A percentile compares a stretch with the other conserved stretches of the same genome.
These are phyloP conservation scores for Artibeus jamaicensis DNA, from an alignment of 2,797 vertebrate genomes.

Conservation along the genomic window DNA sequence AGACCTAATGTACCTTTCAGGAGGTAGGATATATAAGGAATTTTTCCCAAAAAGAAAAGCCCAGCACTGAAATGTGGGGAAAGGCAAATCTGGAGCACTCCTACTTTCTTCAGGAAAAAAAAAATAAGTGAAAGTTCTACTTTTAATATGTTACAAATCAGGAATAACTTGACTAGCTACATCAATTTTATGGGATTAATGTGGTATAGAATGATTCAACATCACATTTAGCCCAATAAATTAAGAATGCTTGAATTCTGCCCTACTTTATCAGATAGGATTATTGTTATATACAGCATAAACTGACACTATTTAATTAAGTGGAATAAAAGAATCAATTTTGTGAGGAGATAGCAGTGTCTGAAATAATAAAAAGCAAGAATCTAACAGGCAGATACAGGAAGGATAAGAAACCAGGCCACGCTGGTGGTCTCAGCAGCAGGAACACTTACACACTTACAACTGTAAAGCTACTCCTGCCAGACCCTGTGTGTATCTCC, in stretches of 20 bases:
- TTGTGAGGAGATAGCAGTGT: background rate
- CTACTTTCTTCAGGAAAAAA: background rate
- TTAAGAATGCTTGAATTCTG: background rate
- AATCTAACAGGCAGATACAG: background rate
- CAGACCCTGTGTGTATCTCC: background rate
- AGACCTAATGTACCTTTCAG: background rate
- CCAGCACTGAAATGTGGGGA: background rate
- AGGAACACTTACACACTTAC: background rate
- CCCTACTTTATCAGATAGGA: background rate
- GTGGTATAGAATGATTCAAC: background rate
- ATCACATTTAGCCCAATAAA: background rate
- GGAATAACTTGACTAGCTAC: background rate
- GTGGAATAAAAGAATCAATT: background rate
- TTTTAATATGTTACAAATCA: background rate
- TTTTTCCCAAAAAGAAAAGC: background rate
- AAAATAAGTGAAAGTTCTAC: background rate
- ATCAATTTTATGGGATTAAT: background rate
- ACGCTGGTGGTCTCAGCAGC: background rate
- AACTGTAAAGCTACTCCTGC: background rate
- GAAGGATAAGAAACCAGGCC: background rate
- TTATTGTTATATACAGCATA: background rate
- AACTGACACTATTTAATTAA: constrained; percentile 9
- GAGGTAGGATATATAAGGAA: background rate
- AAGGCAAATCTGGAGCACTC: background rate
- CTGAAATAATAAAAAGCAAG: constrained; percentile 2